Conservation (phyloP, 2,797 vertebrate genomes). For the Rhodeus uyekii region DNA sequence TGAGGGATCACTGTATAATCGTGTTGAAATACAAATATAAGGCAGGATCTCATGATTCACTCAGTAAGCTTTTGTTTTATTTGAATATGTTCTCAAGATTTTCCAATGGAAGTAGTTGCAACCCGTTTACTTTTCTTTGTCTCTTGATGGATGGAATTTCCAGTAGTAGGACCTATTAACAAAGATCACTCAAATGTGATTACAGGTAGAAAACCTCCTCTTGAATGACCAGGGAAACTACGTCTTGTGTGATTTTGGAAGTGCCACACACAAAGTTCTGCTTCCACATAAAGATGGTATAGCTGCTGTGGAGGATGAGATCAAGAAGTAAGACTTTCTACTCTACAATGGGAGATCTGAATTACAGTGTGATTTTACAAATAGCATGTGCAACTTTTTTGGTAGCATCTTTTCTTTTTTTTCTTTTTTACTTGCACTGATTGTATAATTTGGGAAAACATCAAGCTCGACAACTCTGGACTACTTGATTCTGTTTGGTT, state of each 20-base stretch:
- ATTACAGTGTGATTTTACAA: not conserved
- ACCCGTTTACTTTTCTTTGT: not conserved
- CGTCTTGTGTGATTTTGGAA: constrained; percentile 97
- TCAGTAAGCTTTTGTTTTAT: not conserved
- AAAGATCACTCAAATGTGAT: constrained; percentile 5
- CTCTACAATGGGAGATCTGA: not conserved
- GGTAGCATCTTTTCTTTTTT: not conserved
- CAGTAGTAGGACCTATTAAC: not conserved
- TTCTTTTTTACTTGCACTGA: not conserved
- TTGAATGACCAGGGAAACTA: constrained; percentile 93
- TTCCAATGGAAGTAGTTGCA: not conserved
- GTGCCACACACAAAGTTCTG: constrained; percentile 92
- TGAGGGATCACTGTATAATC: no score
- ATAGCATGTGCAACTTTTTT: not conserved
- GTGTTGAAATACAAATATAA: not conserved
- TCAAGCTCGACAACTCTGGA: not conserved
- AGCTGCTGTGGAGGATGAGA: constrained; percentile 95
- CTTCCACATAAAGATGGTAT: constrained; percentile 93
- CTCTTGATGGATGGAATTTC: not conserved
- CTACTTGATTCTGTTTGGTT: not conserved
- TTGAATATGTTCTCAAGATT: not conserved
- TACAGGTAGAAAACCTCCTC: constrained; percentile 95
- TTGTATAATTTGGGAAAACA: not conserved
- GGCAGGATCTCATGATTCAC: not conserved
- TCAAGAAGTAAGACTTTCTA: constrained; percentile 85